phyloP scores from a whole-genome alignment of 1,140 invertebrate genomes.

The Antheraea mylitta region DNA sequence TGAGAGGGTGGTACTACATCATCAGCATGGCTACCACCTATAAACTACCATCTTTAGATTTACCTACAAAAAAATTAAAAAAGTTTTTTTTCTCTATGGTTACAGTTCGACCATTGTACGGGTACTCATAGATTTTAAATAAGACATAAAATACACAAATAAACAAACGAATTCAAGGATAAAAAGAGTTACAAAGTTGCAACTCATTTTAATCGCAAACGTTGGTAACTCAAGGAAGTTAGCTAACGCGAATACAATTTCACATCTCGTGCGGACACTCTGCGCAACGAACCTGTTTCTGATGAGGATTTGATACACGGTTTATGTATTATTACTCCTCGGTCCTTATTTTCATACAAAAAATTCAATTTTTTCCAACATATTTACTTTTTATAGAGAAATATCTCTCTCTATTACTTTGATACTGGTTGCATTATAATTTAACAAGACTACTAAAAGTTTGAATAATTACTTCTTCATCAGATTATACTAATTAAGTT shows the following conservation, averaged over 20 bases:
- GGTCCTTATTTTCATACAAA: not conserved
- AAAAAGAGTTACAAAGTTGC: not conserved
- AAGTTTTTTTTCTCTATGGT: no score
- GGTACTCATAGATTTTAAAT: no score
- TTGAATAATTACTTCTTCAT: no score
- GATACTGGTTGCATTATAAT: no score
- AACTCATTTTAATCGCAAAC: not conserved
- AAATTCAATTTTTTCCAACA: not conserved
- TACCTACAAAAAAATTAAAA: no score
- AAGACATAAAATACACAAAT: no score
- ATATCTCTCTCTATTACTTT: not conserved
- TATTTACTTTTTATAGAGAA: not conserved
- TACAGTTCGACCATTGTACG: no score
- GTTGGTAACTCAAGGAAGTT: not conserved
- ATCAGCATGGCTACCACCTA: no score
- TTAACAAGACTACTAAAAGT: no score
- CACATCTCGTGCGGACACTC: conserved; percentile 25
- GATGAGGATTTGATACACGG: conserved; percentile 26
- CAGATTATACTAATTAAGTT: no score
- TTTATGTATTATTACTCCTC: not conserved
- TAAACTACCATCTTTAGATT: no score
- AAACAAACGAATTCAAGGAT: not conserved
- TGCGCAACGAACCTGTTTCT: not conserved
- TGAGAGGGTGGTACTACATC: no score
- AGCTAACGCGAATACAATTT: conserved; percentile 18